Percentiles rank a stretch among this genome's conserved stretches.
Conservation (phyloP, 2,113 vertebrate genomes). For the Poicephalus gulielmi region DNA sequence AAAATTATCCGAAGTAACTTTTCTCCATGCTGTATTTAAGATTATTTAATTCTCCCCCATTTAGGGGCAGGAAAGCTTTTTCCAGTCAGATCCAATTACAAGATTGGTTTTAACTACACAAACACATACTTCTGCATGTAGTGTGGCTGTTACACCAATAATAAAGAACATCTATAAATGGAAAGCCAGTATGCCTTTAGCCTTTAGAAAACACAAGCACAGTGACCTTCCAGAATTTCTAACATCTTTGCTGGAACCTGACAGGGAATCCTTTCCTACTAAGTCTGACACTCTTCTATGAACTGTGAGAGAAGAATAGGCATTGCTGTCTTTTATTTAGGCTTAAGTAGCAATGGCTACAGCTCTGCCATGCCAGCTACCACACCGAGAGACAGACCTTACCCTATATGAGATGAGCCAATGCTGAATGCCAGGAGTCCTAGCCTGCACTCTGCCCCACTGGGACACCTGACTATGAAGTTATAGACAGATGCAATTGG, state of each 20-base stretch:
- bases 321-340: background rate
- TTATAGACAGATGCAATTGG: background rate
- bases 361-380: background rate
- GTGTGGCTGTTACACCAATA: background rate
- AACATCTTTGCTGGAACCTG: background rate
- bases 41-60: background rate
- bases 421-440: background rate
- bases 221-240: background rate
- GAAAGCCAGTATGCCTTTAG: background rate
- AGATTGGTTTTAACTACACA: background rate
- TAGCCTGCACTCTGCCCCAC: fast-evolving
- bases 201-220: background rate
- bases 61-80: background rate
- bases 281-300: background rate
- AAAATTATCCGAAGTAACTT: background rate
- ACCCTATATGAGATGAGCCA: background rate
- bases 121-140: background rate
- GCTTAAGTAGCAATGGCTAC: background rate
- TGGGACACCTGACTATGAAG: fast-evolving
- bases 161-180: background rate
- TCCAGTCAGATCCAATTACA: background rate
- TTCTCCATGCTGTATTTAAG: background rate
- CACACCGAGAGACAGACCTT: background rate
- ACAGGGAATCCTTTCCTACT: background rate
- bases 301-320: background rate